Evolutionary conservation across 2,888 invertebrate genomes (phyloP).

Genomic region (Saturnia japonica): DNA sequence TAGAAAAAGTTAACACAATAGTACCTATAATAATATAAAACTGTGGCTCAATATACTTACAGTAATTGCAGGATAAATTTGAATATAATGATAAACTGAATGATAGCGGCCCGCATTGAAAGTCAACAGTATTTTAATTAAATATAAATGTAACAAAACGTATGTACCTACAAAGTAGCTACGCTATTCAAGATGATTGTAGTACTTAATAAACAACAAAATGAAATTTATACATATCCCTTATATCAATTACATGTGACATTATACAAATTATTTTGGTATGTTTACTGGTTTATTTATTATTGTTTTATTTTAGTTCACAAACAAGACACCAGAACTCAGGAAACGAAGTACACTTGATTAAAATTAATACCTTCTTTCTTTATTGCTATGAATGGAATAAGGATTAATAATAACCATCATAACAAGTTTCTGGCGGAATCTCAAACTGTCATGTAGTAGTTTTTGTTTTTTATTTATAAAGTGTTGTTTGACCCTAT

Average conservation of each 20-base stretch:
- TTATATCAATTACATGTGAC: neutral
- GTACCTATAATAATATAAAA: too few relatives aligned
- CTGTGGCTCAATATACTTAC: too few relatives aligned
- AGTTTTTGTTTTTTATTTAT: too few relatives aligned
- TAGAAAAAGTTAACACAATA: too few relatives aligned
- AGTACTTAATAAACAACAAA: neutral
- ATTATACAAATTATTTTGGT: neutral
- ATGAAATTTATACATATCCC: neutral
- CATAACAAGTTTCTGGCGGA: too few relatives aligned
- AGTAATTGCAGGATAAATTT: neutral
- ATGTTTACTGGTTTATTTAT: neutral
- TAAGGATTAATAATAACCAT: too few relatives aligned
- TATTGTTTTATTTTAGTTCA: neutral
- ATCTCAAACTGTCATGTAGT: too few relatives aligned
- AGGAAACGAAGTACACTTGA: too few relatives aligned
- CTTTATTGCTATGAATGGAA: too few relatives aligned
- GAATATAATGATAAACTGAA: neutral
- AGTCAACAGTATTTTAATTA: neutral
- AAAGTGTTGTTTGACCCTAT: too few relatives aligned
- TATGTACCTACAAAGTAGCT: neutral
- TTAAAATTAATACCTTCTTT: neutral
- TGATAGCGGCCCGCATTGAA: conserved; percentile 4
- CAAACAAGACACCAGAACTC: neutral
- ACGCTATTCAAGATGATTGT: neutral
- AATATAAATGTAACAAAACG: neutral